A percentile compares a stretch with the other conserved stretches of the same genome.
These are phyloP conservation scores for Argyrosomus japonicus DNA, from an alignment of 2,113 vertebrate genomes.

Conservation along the genomic window DNA sequence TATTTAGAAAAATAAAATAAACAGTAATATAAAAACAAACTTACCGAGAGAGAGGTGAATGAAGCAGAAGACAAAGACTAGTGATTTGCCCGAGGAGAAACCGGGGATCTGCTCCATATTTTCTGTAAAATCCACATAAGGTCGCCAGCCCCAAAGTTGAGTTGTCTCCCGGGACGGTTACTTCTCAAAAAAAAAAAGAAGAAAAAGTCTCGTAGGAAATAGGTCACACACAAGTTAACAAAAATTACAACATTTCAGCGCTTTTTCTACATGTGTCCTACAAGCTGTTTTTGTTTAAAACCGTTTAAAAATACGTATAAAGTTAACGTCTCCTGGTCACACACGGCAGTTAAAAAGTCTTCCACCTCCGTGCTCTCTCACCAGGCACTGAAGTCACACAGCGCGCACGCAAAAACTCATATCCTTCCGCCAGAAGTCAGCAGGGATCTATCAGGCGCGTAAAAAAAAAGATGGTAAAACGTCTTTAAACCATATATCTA, in stretches of 20 bases:
- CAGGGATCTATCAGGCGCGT: constrained; percentile 58
- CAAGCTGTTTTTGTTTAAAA: background rate
- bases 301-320: background rate
- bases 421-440: constrained; percentile 82
- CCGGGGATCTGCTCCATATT: constrained; percentile 84
- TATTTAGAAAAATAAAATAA: background rate
- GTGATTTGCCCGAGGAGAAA: constrained; percentile 77
- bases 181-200: constrained; percentile 51
- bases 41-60: constrained; percentile 78
- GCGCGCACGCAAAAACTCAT: constrained; percentile 26
- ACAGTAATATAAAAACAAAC: constrained; percentile 36
- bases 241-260: constrained; percentile 37
- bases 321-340: background rate
- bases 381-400: constrained; percentile 35
- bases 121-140: constrained; percentile 87
- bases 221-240: background rate
- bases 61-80: constrained; percentile 77
- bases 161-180: constrained; percentile 72
- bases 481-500: background rate
- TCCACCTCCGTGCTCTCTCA: constrained; percentile 61
- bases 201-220: constrained; percentile 10
- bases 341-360: constrained; percentile 49
- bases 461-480: constrained; percentile 17
- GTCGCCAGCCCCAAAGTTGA: constrained; percentile 79
- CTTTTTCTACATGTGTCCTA: background rate